Percentiles rank a stretch among this genome's conserved stretches.
phyloP scores from a whole-genome alignment of 2,888 invertebrate species.

The Lapara coniferarum region DNA sequence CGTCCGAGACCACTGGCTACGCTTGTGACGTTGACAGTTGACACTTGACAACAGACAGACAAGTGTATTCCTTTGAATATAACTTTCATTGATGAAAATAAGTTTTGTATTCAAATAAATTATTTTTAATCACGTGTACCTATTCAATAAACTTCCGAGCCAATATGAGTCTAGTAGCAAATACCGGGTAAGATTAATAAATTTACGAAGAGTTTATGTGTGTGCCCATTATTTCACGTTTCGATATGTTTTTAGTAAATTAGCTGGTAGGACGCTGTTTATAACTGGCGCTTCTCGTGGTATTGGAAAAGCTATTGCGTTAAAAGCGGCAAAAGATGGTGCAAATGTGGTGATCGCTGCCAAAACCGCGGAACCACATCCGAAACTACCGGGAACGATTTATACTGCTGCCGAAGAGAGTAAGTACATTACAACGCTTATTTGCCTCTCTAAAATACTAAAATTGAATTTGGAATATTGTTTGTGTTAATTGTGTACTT shows the following conservation, averaged over 20 bases:
- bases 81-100: background rate
- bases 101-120: background rate
- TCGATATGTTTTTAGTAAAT: slow-evolving; percentile 65
- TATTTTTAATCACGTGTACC: background rate
- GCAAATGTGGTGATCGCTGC: slow-evolving; percentile 96
- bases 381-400: slow-evolving; percentile 96
- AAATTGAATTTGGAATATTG: background rate
- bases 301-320: slow-evolving; percentile 97
- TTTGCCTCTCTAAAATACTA: background rate
- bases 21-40: slow-evolving; percentile 20
- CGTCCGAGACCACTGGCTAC: no score
- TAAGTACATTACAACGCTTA: slow-evolving; percentile 63
- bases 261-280: slow-evolving; percentile 95
- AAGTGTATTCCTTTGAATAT: background rate
- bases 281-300: slow-evolving; percentile 98
- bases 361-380: slow-evolving; percentile 95
- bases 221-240: slow-evolving; percentile 39
- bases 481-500: slow-evolving; percentile 34
- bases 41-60: no score
- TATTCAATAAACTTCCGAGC: slow-evolving; percentile 2
- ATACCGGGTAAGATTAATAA: slow-evolving; percentile 70
- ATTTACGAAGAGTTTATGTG: slow-evolving; percentile 30
- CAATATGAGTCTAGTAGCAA: slow-evolving; percentile 79
- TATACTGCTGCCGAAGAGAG: slow-evolving; percentile 95
- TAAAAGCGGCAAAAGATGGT: slow-evolving; percentile 96